phyloP scores from a whole-genome alignment of 2,113 vertebrate species.

The Silurus meridionalis region DNA sequence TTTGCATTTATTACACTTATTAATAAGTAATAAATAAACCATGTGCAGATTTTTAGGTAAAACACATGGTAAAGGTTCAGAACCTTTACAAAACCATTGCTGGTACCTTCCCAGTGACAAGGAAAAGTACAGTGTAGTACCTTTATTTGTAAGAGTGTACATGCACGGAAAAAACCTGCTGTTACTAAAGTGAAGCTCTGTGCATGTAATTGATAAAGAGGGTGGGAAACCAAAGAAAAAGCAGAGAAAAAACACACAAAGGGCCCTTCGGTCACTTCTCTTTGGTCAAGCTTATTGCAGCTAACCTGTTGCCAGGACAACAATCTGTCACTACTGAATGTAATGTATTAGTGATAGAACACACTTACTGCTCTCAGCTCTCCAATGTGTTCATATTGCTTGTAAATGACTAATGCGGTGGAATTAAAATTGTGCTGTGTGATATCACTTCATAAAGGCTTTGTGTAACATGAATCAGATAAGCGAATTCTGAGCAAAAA shows the following conservation, averaged over 20 bases:
- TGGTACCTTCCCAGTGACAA: background rate
- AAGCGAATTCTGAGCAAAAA: background rate
- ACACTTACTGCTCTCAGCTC: constrained; percentile 56
- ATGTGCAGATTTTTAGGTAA: background rate
- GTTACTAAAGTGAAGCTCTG: constrained; percentile 4
- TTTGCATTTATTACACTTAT: too few species aligned
- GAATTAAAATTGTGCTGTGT: constrained; percentile 18
- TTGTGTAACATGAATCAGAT: constrained; percentile 14
- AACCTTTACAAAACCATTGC: background rate
- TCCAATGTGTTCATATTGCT: constrained; percentile 46
- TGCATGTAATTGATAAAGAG: constrained; percentile 23
- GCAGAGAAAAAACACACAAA: background rate
- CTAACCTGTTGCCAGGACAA: constrained; percentile 71
- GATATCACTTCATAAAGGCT: background rate
- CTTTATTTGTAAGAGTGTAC: background rate
- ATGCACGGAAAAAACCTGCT: background rate
- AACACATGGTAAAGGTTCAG: background rate
- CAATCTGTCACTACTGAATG: constrained; percentile 61
- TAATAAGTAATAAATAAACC: too few species aligned
- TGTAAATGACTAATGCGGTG: constrained; percentile 39
- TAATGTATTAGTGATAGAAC: constrained; percentile 51
- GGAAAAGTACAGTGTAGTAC: background rate
- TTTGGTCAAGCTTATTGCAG: constrained; percentile 28
- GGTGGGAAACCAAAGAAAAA: background rate
- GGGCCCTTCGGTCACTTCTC: constrained; percentile 18